Percentiles rank a stretch among this genome's conserved stretches.
Evolutionary conservation across 2,888 invertebrate genomes (phyloP).

Genomic region (Leptinotarsa peninsularis): DNA sequence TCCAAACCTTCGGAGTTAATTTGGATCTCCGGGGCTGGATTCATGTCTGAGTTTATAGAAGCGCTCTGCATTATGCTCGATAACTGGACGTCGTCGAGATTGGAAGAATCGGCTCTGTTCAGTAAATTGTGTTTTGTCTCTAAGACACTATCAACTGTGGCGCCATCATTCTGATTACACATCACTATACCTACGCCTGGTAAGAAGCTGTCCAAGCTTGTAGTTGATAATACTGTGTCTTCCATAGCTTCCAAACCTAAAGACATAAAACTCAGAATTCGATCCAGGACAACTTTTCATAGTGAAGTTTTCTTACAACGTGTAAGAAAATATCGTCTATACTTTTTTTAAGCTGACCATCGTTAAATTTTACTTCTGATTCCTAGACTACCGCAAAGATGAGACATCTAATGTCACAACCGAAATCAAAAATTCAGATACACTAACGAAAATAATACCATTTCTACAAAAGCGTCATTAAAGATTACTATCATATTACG

Average conservation of each 20-base stretch:
- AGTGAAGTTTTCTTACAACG: too few species aligned
- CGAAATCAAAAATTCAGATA: too few species aligned
- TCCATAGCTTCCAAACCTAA: conserved; percentile 60
- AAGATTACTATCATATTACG: too few species aligned
- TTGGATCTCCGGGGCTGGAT: conserved; percentile 62
- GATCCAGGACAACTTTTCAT: too few species aligned
- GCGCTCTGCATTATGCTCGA: conserved; percentile 65
- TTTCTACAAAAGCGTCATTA: too few species aligned
- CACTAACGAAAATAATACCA: too few species aligned
- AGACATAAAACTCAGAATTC: not conserved
- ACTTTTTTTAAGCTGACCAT: too few species aligned
- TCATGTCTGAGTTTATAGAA: conserved; percentile 53
- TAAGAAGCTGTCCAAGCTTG: conserved; percentile 68
- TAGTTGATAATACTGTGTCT: conserved; percentile 42
- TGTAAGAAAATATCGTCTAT: too few species aligned
- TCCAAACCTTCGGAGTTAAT: conserved; percentile 59
- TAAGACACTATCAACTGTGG: conserved; percentile 54
- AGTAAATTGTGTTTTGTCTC: conserved; percentile 66
- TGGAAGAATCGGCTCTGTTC: conserved; percentile 61
- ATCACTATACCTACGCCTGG: conserved; percentile 77
- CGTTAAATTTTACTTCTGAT: too few species aligned
- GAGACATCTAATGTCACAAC: too few species aligned
- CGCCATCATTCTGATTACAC: conserved; percentile 56
- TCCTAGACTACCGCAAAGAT: too few species aligned
- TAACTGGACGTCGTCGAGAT: conserved; percentile 63